These are phyloP conservation scores for Vimba vimba DNA, from an alignment of 2,113 vertebrate genomes.

Conservation along the genomic window DNA sequence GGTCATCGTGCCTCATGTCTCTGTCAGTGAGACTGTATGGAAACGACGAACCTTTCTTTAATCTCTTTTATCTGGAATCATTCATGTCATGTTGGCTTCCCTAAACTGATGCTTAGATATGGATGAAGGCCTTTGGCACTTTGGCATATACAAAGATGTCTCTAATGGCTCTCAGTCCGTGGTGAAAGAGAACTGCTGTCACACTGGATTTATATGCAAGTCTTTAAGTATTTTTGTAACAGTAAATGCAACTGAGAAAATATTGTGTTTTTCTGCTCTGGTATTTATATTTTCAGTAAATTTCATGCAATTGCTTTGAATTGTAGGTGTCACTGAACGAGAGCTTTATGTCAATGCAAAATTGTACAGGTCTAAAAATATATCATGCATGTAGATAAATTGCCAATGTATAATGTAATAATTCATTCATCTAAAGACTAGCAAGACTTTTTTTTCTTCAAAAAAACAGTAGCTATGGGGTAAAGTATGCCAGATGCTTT, in stretches of 20 bases:
- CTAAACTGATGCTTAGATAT: conserved; percentile 35
- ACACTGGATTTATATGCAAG: conserved; percentile 21
- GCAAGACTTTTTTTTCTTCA: fast-evolving
- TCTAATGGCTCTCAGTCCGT: conserved; percentile 37
- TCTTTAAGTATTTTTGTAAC: neutral
- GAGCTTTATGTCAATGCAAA: too few species aligned
- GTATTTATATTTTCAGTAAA: neutral
- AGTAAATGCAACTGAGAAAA: neutral
- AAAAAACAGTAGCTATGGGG: too few species aligned
- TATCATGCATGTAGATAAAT: neutral
- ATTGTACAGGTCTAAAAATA: too few species aligned
- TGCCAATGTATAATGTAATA: too few species aligned
- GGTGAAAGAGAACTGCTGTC: conserved; percentile 13
- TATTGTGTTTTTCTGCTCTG: neutral
- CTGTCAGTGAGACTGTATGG: conserved; percentile 43
- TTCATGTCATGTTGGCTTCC: conserved; percentile 38
- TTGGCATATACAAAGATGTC: conserved; percentile 29
- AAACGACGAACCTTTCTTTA: conserved; percentile 40
- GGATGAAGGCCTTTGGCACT: conserved; percentile 37
- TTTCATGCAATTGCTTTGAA: conserved; percentile 4
- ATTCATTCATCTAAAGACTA: too few species aligned
- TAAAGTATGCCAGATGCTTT: too few species aligned
- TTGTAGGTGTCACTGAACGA: neutral
- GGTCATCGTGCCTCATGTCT: conserved; percentile 46
- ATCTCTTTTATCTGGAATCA: conserved; percentile 38